Percentiles rank a stretch among this genome's conserved stretches.
Conservation (phyloP, 1,140 invertebrate genomes). For the Drosophila parabipectinata region DNA sequence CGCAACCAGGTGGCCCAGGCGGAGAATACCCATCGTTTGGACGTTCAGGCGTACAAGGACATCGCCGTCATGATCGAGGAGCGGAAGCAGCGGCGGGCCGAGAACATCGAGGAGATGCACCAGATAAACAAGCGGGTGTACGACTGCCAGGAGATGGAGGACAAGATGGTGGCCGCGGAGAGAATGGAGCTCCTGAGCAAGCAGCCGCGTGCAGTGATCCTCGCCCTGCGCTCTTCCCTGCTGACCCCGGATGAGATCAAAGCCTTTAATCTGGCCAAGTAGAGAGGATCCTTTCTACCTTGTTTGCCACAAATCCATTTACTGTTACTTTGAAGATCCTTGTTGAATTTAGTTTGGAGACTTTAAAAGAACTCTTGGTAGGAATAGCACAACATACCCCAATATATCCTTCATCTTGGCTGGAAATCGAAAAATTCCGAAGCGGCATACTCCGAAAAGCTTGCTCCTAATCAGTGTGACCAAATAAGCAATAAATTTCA, state of each 20-base stretch:
- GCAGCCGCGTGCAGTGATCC: slow-evolving; percentile 37
- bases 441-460: too few relatives aligned
- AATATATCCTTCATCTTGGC: too few relatives aligned
- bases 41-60: slow-evolving; percentile 7
- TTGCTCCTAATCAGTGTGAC: too few relatives aligned
- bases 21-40: neutral
- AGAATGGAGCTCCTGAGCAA: slow-evolving; percentile 51
- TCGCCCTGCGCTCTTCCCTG: slow-evolving; percentile 32
- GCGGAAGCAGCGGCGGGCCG: slow-evolving; percentile 1
- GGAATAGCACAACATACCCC: too few relatives aligned
- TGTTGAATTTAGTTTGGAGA: neutral
- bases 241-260: slow-evolving; percentile 32
- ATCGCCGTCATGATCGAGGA: slow-evolving; percentile 14
- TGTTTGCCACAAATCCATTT: neutral
- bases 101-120: slow-evolving; percentile 42
- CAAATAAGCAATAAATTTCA: too few relatives aligned
- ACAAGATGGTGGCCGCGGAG: slow-evolving; percentile 39
- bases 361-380: neutral
- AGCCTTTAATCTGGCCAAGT: slow-evolving; percentile 38
- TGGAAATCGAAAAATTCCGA: too few relatives aligned
- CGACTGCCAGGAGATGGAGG: slow-evolving; percentile 41
- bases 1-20: slow-evolving; percentile 2
- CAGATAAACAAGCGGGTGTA: slow-evolving; percentile 18
- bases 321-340: neutral
- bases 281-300: neutral